Percentiles rank a stretch among this genome's conserved stretches.
These are phyloP conservation scores for Cygnus buccinator DNA, from an alignment of 2,113 vertebrate species.

Conservation along the genomic window DNA sequence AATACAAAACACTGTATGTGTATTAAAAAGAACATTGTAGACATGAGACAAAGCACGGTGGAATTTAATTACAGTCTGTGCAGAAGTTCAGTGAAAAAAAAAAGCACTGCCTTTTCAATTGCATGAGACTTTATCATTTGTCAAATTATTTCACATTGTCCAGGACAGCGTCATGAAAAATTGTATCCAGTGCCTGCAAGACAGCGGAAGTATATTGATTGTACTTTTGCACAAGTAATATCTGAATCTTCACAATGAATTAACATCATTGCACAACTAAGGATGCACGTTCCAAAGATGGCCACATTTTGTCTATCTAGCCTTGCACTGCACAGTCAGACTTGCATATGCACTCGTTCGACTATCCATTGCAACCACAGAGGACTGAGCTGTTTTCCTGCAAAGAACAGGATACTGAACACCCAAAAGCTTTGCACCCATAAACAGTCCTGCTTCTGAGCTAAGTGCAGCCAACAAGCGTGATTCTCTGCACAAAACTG, in stretches of 20 bases:
- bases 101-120: background rate
- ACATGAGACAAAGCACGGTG: background rate
- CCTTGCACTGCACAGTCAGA: background rate
- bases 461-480: background rate
- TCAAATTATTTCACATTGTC: conserved; percentile 5
- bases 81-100: background rate
- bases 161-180: conserved; percentile 15
- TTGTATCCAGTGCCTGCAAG: background rate
- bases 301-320: conserved; percentile 5
- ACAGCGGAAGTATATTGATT: background rate
- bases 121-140: background rate
- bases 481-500: background rate
- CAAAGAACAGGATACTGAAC: background rate
- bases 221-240: background rate
- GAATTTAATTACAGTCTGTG: background rate
- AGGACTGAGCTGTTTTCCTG: background rate
- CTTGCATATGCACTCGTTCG: background rate
- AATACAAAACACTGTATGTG: background rate
- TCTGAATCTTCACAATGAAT: background rate
- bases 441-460: background rate
- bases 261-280: background rate
- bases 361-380: background rate
- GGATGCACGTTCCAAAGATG: background rate
- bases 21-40: background rate
- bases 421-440: background rate